Percentiles rank a stretch among this genome's conserved stretches.
These are phyloP conservation scores for Chamaetylas fuelleborni DNA, from an alignment of 2,113 vertebrate genomes.

Conservation along the genomic window DNA sequence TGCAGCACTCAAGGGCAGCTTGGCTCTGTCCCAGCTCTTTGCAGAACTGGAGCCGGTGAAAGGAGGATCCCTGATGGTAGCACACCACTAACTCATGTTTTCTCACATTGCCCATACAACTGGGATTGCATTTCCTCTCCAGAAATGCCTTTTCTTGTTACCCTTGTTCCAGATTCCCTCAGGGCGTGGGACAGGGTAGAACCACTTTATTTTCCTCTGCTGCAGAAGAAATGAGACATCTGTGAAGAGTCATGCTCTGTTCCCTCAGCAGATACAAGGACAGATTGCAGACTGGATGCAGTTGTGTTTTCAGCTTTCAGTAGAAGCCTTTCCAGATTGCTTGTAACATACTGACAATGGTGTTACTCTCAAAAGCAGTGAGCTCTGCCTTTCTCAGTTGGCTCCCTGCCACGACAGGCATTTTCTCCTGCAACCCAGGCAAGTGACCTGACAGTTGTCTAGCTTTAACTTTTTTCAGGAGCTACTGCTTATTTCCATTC, in stretches of 20 bases:
- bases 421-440: background rate
- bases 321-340: background rate
- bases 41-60: background rate
- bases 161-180: background rate
- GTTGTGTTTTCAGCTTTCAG: background rate
- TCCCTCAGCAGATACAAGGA: background rate
- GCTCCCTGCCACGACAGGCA: background rate
- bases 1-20: background rate
- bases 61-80: background rate
- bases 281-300: background rate
- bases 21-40: background rate
- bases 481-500: background rate
- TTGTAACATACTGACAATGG: background rate
- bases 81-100: background rate
- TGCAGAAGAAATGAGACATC: background rate
- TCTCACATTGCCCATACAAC: background rate
- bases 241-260: background rate
- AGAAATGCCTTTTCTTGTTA: background rate
- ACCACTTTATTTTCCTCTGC: background rate
- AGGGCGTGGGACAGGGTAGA: background rate
- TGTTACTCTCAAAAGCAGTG: background rate
- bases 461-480: background rate
- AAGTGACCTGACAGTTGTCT: background rate
- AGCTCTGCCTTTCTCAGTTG: background rate
- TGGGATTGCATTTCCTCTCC: background rate